Evolutionary conservation across 2,888 invertebrate genomes (phyloP).

Genomic region (Altica lythri): DNA sequence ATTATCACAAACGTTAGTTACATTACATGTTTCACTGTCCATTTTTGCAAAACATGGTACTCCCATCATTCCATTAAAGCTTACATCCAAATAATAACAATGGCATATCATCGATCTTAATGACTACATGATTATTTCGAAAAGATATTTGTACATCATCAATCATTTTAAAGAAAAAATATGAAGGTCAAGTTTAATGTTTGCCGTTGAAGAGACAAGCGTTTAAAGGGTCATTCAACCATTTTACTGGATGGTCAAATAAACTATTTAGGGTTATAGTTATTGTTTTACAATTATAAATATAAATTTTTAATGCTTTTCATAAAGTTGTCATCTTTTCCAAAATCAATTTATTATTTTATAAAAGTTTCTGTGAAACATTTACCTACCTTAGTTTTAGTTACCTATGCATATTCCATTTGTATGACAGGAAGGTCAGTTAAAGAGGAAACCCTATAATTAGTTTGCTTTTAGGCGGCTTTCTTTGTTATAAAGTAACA

Average conservation of each 20-base stretch:
- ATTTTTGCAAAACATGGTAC: slow-evolving; percentile 23
- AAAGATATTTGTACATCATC: slow-evolving; percentile 49
- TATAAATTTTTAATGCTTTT: slow-evolving; percentile 1
- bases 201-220: slow-evolving; percentile 38
- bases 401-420: slow-evolving; percentile 17
- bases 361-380: slow-evolving; percentile 10
- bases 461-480: slow-evolving; percentile 23
- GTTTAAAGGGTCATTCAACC: slow-evolving; percentile 35
- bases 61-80: slow-evolving; percentile 18
- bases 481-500: slow-evolving; percentile 21
- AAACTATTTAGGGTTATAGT: not conserved
- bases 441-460: slow-evolving; percentile 25
- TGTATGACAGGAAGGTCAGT: slow-evolving; percentile 25
- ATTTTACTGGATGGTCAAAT: slow-evolving; percentile 5
- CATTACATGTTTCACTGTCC: slow-evolving; percentile 5
- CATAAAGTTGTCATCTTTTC: slow-evolving; percentile 15
- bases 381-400: slow-evolving; percentile 5
- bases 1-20: slow-evolving; percentile 13
- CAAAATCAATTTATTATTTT: slow-evolving; percentile 12
- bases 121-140: slow-evolving; percentile 54
- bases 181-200: slow-evolving; percentile 43
- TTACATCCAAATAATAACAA: slow-evolving; percentile 45
- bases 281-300: not conserved
- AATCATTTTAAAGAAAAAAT: slow-evolving; percentile 45
- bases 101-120: slow-evolving; percentile 52